Percentiles rank a stretch among this genome's conserved stretches.
Conservation (phyloP, 2,113 vertebrate species). For the Drymodes brunneopygia region DNA sequence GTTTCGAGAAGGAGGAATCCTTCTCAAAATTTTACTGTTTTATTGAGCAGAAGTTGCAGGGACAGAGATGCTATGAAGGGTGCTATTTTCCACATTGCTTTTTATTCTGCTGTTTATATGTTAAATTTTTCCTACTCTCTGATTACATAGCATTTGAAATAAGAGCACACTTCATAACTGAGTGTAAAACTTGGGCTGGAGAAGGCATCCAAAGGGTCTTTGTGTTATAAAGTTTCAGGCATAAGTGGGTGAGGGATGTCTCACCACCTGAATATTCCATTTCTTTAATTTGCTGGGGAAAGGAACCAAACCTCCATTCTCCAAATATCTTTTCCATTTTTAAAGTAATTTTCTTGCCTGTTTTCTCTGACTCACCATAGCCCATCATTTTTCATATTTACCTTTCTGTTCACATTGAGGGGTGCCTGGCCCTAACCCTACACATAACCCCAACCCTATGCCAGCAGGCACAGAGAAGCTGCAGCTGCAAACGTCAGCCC, state of each 20-base stretch:
- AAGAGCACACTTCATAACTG: background rate
- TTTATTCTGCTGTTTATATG: background rate
- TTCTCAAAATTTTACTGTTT: background rate
- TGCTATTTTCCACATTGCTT: background rate
- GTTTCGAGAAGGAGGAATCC: background rate
- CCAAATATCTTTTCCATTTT: background rate
- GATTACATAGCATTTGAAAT: background rate
- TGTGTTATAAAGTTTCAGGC: background rate
- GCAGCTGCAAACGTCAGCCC: background rate
- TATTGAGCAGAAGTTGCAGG: background rate
- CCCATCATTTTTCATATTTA: background rate
- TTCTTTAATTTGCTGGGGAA: background rate
- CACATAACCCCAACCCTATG: too few species aligned
- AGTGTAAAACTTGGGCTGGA: background rate
- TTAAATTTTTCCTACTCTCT: background rate
- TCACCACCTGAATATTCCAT: background rate
- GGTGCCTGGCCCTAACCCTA: background rate
- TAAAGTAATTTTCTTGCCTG: background rate
- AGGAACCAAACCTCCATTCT: background rate
- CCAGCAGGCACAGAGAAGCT: fast-evolving
- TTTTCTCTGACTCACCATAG: background rate
- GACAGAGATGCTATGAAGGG: background rate
- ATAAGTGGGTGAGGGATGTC: background rate
- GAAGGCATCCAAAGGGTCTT: background rate
- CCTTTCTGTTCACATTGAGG: background rate